phyloP scores from a whole-genome alignment of 1,140 invertebrate species.

The Kradibia gibbosae region DNA sequence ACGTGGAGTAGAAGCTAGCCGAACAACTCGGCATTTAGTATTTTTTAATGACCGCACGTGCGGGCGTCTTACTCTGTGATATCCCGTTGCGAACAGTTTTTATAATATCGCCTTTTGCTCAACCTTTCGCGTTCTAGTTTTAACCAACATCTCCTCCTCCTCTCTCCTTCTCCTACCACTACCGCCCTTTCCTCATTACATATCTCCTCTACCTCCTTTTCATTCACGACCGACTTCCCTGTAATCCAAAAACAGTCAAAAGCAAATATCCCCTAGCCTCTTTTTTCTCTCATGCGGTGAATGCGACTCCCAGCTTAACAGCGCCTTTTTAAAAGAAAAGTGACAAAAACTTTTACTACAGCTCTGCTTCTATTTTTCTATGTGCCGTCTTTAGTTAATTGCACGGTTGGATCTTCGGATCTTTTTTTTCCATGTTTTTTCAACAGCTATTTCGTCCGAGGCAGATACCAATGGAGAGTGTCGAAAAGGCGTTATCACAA shows the following conservation, averaged over 20 bases:
- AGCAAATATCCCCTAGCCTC: no score
- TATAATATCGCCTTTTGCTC: background rate
- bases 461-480: no score
- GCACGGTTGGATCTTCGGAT: background rate
- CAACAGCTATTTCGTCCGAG: no score
- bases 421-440: background rate
- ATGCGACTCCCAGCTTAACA: background rate
- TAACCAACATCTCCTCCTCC: background rate
- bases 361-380: background rate
- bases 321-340: background rate
- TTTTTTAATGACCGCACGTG: conserved; percentile 20
- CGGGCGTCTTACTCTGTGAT: background rate
- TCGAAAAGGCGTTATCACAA: no score
- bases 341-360: background rate
- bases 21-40: background rate
- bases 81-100: background rate
- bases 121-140: background rate
- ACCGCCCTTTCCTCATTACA: background rate
- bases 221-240: no score
- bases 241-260: no score
- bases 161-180: background rate
- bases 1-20: background rate
- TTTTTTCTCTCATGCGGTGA: background rate
- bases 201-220: no score
- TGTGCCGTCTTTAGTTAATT: background rate